These are phyloP conservation scores for Ptilonorhynchus violaceus DNA, from an alignment of 2,113 vertebrate genomes.

Conservation along the genomic window DNA sequence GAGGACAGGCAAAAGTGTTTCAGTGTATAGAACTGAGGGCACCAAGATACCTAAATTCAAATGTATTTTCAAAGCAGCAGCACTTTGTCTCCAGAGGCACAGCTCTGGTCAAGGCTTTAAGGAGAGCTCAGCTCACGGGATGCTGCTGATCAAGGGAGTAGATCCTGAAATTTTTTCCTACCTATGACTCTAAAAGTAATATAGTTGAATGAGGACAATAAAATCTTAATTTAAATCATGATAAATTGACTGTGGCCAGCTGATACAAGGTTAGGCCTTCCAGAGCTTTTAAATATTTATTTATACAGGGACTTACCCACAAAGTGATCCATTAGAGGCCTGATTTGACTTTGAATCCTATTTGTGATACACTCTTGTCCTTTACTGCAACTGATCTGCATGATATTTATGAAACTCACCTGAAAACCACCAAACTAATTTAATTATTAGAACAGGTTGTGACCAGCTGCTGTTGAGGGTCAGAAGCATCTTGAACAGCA, in stretches of 20 bases:
- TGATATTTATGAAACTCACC: not conserved
- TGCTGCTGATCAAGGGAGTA: not conserved
- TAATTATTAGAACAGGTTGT: not conserved
- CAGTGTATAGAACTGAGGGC: not conserved
- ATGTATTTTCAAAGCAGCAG: not conserved
- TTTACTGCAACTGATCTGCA: not conserved
- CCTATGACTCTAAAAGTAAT: not conserved
- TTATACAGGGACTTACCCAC: not conserved
- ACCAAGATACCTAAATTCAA: not conserved
- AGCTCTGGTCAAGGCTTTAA: not conserved
- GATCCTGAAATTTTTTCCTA: not conserved
- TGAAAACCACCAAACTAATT: not conserved
- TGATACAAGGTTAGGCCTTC: not conserved
- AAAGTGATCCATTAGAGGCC: not conserved
- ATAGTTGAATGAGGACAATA: fast-evolving
- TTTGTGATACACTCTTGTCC: not conserved
- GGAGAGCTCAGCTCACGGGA: not conserved
- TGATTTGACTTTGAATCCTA: not conserved
- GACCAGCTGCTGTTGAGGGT: not conserved
- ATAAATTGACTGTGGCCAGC: not conserved
- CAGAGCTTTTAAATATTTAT: not conserved
- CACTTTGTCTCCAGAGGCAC: not conserved
- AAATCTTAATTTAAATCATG: not conserved
- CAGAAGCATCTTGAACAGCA: not conserved
- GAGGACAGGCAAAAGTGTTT: not conserved